Percentiles rank a stretch among this genome's conserved stretches.
Conservation (phyloP, 2,797 vertebrate species). For the Typhlichthys eigenmanni region DNA sequence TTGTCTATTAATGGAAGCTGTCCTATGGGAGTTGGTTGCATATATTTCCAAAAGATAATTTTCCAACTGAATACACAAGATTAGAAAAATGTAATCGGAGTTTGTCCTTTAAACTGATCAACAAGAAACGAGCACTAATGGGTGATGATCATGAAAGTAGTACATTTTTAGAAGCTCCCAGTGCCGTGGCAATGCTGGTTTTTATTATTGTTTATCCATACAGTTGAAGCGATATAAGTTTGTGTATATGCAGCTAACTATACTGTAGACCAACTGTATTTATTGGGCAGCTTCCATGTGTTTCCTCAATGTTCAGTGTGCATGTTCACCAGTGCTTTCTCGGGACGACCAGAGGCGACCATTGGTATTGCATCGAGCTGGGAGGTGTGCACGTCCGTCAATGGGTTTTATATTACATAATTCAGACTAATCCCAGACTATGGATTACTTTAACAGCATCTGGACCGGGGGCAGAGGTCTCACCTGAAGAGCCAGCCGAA, state of each 20-base stretch:
- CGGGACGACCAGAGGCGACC: background rate
- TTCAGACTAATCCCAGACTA: slow-evolving; percentile 18
- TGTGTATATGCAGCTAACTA: background rate
- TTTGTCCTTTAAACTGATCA: background rate
- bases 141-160: no score
- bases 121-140: no score
- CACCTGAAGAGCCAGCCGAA: slow-evolving; percentile 43
- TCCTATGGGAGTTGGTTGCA: background rate
- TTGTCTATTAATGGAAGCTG: slow-evolving; percentile 27
- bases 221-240: background rate
- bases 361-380: slow-evolving; percentile 22
- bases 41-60: background rate
- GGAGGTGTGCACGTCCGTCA: background rate
- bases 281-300: slow-evolving; percentile 22
- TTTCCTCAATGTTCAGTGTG: background rate
- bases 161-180: no score
- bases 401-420: background rate
- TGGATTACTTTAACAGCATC: slow-evolving; percentile 55
- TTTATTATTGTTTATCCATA: background rate
- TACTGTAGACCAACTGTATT: background rate
- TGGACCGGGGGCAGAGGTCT: slow-evolving; percentile 40
- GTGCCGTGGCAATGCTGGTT: no score
- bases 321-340: slow-evolving; percentile 21
- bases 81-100: no score
- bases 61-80: background rate